These are phyloP conservation scores for Cheilosia variabilis DNA, from an alignment of 2,888 invertebrate species.

Conservation along the genomic window DNA sequence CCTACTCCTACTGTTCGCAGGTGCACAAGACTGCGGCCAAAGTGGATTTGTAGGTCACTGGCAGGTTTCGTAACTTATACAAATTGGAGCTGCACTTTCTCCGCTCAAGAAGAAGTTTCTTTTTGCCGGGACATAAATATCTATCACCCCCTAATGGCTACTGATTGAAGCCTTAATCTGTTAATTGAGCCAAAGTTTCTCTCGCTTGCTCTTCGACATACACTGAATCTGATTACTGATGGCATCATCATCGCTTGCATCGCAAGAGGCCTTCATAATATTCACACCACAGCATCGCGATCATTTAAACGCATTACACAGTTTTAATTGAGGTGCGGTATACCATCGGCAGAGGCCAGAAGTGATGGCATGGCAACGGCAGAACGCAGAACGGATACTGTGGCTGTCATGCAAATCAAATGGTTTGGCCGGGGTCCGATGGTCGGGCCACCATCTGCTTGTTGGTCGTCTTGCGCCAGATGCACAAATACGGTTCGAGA, in stretches of 20 bases:
- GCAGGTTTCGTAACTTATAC: constrained; percentile 53
- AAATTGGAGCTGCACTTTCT: constrained; percentile 66
- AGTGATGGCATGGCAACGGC: constrained; percentile 10
- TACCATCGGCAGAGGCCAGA: neutral
- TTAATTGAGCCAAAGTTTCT: constrained; percentile 47
- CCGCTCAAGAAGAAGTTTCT: constrained; percentile 28
- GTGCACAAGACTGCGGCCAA: constrained; percentile 9
- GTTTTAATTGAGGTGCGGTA: constrained; percentile 56
- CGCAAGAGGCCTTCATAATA: constrained; percentile 45
- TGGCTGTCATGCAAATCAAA: constrained; percentile 68
- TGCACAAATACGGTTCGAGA: constrained; percentile 48
- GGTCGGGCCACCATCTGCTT: constrained; percentile 15
- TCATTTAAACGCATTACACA: constrained; percentile 58
- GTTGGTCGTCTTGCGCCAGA: constrained; percentile 53
- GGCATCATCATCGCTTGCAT: constrained; percentile 27
- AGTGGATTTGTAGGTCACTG: constrained; percentile 64
- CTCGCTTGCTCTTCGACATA: constrained; percentile 14
- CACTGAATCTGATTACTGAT: neutral
- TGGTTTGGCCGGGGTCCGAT: constrained; percentile 22
- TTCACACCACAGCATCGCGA: constrained; percentile 59
- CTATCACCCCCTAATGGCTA: constrained; percentile 67
- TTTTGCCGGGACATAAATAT: constrained; percentile 13
- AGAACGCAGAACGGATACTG: constrained; percentile 37
- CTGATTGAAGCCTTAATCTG: constrained; percentile 69
- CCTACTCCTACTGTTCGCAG: constrained; percentile 18